A percentile compares a stretch with the other conserved stretches of the same genome.
Evolutionary conservation across 2,113 vertebrate genomes (phyloP).

Genomic region (Equus quagga): DNA sequence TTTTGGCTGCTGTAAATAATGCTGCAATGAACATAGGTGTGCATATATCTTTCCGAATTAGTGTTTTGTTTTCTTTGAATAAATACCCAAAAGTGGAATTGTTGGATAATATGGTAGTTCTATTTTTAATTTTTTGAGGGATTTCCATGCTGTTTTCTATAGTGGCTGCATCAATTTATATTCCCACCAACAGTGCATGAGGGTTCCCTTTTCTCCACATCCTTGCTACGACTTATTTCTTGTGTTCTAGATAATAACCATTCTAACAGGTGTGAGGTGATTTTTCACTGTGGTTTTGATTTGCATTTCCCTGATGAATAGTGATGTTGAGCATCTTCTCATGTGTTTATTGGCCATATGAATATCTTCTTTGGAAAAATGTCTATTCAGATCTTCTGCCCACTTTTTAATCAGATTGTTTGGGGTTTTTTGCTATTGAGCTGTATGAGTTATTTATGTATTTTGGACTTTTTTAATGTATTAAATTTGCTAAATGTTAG

Average conservation of each 20-base stretch:
- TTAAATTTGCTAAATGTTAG: background rate
- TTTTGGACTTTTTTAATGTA: background rate
- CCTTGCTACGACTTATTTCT: background rate
- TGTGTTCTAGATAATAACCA: background rate
- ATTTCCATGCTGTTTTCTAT: background rate
- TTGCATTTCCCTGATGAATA: background rate
- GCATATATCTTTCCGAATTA: background rate
- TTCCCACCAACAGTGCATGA: background rate
- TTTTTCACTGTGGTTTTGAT: background rate
- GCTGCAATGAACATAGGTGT: background rate
- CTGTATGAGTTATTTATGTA: background rate
- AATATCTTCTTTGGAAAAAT: background rate
- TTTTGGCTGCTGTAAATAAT: background rate
- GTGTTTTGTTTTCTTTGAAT: background rate
- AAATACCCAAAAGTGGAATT: background rate
- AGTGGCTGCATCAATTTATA: background rate
- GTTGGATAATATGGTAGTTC: background rate
- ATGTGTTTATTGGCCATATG: background rate
- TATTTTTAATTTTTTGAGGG: background rate
- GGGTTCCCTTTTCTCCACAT: background rate
- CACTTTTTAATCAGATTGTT: background rate
- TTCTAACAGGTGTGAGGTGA: background rate
- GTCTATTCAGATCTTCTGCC: background rate
- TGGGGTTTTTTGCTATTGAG: background rate
- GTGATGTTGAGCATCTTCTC: background rate